These are phyloP conservation scores for Drosophila santomea DNA, from an alignment of 1,140 invertebrate genomes.

Conservation along the genomic window DNA sequence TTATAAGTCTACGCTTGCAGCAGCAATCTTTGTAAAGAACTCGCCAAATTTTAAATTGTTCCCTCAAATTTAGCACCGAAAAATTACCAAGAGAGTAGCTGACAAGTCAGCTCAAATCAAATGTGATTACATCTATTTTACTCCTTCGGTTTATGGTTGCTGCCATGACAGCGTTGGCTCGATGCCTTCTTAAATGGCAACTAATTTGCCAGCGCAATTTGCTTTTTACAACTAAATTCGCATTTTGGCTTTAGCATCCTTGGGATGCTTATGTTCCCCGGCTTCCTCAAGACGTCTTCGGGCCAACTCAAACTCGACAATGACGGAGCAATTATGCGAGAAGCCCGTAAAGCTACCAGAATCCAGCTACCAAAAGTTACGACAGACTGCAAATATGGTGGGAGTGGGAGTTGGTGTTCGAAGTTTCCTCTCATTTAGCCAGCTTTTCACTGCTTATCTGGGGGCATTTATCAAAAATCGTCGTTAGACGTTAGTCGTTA, in stretches of 20 bases:
- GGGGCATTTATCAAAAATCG: constrained; percentile 77
- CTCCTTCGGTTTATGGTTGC: constrained; percentile 57
- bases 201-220: constrained; percentile 79
- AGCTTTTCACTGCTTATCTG: constrained; percentile 50
- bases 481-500: constrained; percentile 61
- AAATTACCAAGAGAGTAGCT: constrained; percentile 2
- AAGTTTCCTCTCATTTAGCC: constrained; percentile 7
- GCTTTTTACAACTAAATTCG: constrained; percentile 81
- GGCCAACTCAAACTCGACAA: constrained; percentile 63
- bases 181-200: constrained; percentile 73
- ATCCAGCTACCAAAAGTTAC: constrained; percentile 67
- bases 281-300: constrained; percentile 37
- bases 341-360: constrained; percentile 70
- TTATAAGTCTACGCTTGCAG: too few relatives aligned
- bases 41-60: not conserved
- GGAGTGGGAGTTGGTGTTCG: not conserved
- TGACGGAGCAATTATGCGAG: constrained; percentile 75
- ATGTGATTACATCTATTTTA: constrained; percentile 6
- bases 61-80: not conserved
- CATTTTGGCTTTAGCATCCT: constrained; percentile 31
- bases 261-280: constrained; percentile 12
- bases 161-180: constrained; percentile 51
- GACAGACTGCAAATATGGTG: constrained; percentile 32
- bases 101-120: not conserved
- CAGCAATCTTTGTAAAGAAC: too few relatives aligned